Evolutionary conservation across 2,888 invertebrate species (phyloP), one percentile per base, ranked within the genome.

Genomic region (Atethmia centrago): DNA sequence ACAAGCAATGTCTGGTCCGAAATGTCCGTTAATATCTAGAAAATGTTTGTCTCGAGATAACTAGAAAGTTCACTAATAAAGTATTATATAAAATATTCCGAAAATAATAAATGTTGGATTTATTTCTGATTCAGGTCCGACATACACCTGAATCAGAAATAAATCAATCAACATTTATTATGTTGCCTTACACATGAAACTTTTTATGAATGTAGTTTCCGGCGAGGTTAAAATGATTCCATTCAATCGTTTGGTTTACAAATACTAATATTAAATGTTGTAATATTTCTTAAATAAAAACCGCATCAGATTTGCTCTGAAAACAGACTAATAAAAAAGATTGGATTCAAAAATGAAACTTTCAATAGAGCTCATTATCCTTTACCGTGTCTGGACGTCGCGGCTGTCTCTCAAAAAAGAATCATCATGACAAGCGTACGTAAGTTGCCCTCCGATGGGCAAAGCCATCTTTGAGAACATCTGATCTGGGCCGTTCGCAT

Each of bases 191-290:
- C 45, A 49, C 65, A 51, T 68, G 47, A 79, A 49, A 40, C 51
- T 78, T 70, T 71, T 63, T 63, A 65, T 73, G 58, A 42, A 68
- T 56, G 28, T 47, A 59, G 61, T 66, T 71, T 74, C 76, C 51
- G 61, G 45, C 16, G 36, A 25, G 25, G 4, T 56, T 51, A n/a
- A 28, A 63, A 62, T 71, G 16, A 58, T 55, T 76, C 19, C 31
- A 62, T 78, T 75, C 78, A 70, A 53, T 28, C 47, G 53, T 3
- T 61, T 53, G 47, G 55, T 79, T 78, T 71, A 71, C 49, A 71
- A 55, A 70, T 70, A 53, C 28, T 55, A 36, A 31, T 61, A 14
- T 45, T 74, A 45, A 25, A 55, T 14, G 65, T 66, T 21, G 49
- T 42, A 25, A 5, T 64, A 31, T 31, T n/a, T 12, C 47, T 49